These are phyloP conservation scores for Cladopsammia gracilis DNA, from an alignment of 64 coral and sea anemone species.

Conservation along the genomic window DNA sequence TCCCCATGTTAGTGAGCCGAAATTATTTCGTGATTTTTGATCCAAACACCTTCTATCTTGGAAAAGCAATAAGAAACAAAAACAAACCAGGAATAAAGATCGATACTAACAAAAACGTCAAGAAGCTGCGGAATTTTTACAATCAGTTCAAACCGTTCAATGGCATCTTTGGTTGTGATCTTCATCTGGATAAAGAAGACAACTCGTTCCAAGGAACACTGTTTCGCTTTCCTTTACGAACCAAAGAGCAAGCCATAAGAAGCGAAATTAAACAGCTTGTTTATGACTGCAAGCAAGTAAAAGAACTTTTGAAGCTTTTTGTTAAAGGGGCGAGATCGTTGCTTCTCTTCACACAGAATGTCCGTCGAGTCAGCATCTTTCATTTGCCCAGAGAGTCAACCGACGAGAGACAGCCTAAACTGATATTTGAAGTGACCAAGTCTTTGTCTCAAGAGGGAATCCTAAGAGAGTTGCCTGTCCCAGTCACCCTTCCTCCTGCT, in stretches of 20 bases:
- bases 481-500: no score
- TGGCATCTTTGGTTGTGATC: conserved; percentile 75
- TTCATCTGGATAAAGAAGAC: conserved; percentile 28
- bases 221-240: conserved; percentile 78
- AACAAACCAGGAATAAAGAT: conserved; percentile 58
- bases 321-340: conserved; percentile 52
- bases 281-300: conserved; percentile 56
- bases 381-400: conserved; percentile 38
- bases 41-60: conserved; percentile 70
- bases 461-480: no score
- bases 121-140: conserved; percentile 47
- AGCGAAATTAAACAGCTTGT: conserved; percentile 71
- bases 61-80: conserved; percentile 65
- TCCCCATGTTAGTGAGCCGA: conserved; percentile 83
- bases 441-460: background rate
- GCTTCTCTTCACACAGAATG: conserved; percentile 78
- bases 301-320: conserved; percentile 43
- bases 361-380: conserved; percentile 48
- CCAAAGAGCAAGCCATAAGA: conserved; percentile 54
- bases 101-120: conserved; percentile 32
- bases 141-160: conserved; percentile 84
- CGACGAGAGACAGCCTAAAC: conserved; percentile 45
- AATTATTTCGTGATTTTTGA: conserved; percentile 85
- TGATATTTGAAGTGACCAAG: conserved; percentile 61
- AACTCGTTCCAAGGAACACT: conserved; percentile 61